These are phyloP conservation scores for Ptilorrhoa leucosticta DNA, from an alignment of 2,113 vertebrate genomes.

Conservation along the genomic window DNA sequence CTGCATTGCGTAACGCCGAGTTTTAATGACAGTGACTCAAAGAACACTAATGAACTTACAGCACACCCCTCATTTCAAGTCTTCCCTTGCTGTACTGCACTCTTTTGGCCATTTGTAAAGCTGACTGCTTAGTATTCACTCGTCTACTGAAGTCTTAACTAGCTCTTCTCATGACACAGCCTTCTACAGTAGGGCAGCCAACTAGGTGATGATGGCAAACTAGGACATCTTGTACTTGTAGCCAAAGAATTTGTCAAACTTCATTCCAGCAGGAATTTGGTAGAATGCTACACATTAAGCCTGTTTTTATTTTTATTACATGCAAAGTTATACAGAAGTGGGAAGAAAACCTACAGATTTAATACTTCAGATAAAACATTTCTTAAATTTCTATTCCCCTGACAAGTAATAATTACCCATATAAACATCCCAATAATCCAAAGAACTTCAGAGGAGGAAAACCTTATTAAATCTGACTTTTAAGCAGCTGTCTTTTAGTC, in stretches of 20 bases:
- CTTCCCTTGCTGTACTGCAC: background rate
- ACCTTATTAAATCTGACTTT: background rate
- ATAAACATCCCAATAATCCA: background rate
- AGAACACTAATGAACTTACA: background rate
- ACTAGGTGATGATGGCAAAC: background rate
- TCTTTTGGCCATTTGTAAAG: background rate
- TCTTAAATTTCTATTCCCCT: background rate
- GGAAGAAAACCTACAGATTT: conserved; percentile 19
- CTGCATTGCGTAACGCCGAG: accelerated
- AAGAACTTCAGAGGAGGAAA: background rate
- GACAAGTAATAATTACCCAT: background rate
- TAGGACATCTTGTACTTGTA: background rate
- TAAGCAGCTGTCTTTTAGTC: background rate
- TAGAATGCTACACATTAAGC: background rate
- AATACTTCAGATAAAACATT: background rate
- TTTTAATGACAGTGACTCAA: background rate
- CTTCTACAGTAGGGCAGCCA: background rate
- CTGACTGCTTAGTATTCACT: background rate
- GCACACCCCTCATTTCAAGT: background rate
- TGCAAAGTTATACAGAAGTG: background rate
- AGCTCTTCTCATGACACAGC: background rate
- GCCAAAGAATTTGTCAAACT: background rate
- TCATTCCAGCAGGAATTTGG: background rate
- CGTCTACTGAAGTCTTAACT: background rate
- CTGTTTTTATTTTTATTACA: background rate